Evolutionary conservation across 2,113 vertebrate species (phyloP), one percentile per base, ranked within the genome.

Genomic region (Redunca redunca): DNA sequence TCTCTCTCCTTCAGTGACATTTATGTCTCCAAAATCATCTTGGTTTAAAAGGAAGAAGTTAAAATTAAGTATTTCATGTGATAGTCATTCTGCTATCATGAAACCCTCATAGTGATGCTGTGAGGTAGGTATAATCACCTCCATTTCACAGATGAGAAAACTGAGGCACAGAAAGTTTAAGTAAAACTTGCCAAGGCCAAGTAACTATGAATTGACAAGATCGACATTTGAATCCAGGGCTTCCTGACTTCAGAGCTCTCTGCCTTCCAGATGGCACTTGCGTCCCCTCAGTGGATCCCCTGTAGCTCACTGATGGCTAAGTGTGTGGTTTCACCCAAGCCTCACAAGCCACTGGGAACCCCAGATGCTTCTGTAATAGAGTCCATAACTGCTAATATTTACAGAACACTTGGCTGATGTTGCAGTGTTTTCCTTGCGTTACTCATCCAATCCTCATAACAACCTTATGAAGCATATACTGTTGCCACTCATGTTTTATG

Each of bases 21-120:
- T 33, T 71, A 36, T 71, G 46, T 57, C 14, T 91, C 55, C 26
- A 57, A 60, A 96, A 88, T 64, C 52, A 95, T 46, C n/a, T 50
- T 93, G 55, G 7, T 64, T 83, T 89, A 86, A 91, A 95, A 94
- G 23, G 30, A 89, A 85, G 84, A 95, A 82, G 94, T 55, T 43
- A 33, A 82, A 80, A 83, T 25, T 16, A 33, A 95, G 19, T 28
- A 13, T 43, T 55, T 86, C 36, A 16, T 57, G 17, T 53, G 30
- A 23, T 19, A n/a, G 15, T 78, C 60, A 87, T 74, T 85, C 26
- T 2, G 1, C 28, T 83, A 10, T 58, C 81, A 50, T 46, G 36
- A 16, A 48, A 52, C 33, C 53, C 12, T 62, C 46, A 23, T 4
- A 46, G 13, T 28, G 80, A 58, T 7, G 13, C 48, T 78, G 2